These are phyloP conservation scores for Sycophila sp. DNA, from an alignment of 1,140 invertebrate species.

Conservation along the genomic window DNA sequence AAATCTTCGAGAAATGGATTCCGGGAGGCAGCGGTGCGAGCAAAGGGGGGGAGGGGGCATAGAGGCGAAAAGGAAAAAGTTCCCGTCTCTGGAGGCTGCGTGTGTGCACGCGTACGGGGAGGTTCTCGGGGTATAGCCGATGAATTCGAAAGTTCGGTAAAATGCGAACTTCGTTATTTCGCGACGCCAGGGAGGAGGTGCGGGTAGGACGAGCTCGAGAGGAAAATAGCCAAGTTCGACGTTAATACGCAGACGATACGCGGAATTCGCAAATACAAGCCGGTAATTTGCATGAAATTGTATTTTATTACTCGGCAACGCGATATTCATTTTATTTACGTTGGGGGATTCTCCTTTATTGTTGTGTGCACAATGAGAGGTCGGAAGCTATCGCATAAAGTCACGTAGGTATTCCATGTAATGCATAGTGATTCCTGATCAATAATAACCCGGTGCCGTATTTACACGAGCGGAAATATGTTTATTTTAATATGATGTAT, in stretches of 20 bases:
- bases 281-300: no score
- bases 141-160: not conserved
- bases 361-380: not conserved
- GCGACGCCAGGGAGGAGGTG: no score
- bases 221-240: no score
- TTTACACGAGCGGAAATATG: not conserved
- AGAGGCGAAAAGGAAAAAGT: not conserved
- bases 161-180: slow-evolving; percentile 8
- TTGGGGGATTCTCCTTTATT: not conserved
- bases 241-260: no score
- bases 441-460: not conserved
- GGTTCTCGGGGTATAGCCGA: not conserved
- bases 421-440: not conserved
- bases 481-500: not conserved
- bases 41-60: no score
- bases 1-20: slow-evolving; percentile 15
- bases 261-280: no score
- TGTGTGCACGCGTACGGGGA: no score
- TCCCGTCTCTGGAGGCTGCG: no score
- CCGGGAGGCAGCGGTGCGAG: not conserved
- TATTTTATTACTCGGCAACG: no score
- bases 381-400: not conserved
- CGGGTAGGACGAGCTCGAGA: no score
- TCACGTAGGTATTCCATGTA: not conserved
- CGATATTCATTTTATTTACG: not conserved